Percentiles rank a stretch among this genome's conserved stretches.
Evolutionary conservation across 1,140 invertebrate species (phyloP).

Genomic region (Diorhabda carinulata): DNA sequence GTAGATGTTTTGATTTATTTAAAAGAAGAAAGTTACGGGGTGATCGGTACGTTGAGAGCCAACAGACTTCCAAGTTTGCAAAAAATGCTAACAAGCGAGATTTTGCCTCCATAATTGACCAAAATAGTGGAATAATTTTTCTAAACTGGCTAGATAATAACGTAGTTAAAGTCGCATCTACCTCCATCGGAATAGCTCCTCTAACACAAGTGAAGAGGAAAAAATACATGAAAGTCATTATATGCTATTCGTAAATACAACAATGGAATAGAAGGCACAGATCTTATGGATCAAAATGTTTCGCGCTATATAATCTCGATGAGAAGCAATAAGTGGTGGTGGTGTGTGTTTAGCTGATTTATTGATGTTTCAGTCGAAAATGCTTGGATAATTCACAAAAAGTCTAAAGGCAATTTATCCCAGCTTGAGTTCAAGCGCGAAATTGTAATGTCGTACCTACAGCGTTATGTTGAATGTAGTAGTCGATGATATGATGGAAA

Average conservation of each 20-base stretch:
- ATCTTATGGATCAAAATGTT: constrained; percentile 46
- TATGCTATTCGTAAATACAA: constrained; percentile 35
- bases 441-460: constrained; percentile 17
- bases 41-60: background rate
- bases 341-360: constrained; percentile 37
- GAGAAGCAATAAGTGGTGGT: constrained; percentile 46
- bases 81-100: too few relatives aligned
- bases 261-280: constrained; percentile 42
- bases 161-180: too few relatives aligned
- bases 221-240: too few relatives aligned
- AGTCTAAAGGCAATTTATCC: constrained; percentile 30
- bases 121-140: too few relatives aligned
- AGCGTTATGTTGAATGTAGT: constrained; percentile 19
- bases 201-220: too few relatives aligned
- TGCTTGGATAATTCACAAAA: constrained; percentile 40
- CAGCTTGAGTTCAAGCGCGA: constrained; percentile 27
- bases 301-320: constrained; percentile 40
- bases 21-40: background rate
- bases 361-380: constrained; percentile 42
- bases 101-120: too few relatives aligned
- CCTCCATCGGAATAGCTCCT: too few relatives aligned
- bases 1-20: background rate
- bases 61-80: background rate
- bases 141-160: too few relatives aligned
- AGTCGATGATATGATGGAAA: constrained; percentile 21